These are phyloP conservation scores for Plecturocebus donacophilus DNA, from an alignment of 2,113 vertebrate species.

Conservation along the genomic window DNA sequence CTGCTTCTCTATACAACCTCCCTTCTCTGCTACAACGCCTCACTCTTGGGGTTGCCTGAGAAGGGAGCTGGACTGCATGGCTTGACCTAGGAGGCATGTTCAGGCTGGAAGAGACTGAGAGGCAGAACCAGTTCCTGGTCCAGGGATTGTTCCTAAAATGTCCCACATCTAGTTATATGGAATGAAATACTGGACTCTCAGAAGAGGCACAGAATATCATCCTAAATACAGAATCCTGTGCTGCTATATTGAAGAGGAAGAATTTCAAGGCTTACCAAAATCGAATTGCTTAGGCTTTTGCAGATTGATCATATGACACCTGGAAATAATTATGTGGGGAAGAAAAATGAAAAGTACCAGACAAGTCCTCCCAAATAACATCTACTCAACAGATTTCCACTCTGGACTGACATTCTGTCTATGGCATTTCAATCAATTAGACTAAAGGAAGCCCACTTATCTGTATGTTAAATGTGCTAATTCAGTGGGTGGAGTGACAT, in stretches of 20 bases:
- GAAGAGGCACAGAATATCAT: not conserved
- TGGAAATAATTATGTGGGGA: slow-evolving; percentile 52
- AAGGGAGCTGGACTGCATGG: not conserved
- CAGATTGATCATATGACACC: slow-evolving; percentile 37
- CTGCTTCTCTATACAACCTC: not conserved
- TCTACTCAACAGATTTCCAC: not conserved
- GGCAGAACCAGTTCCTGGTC: not conserved
- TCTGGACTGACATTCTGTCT: slow-evolving; percentile 3
- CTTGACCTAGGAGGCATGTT: not conserved
- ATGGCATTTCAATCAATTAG: not conserved
- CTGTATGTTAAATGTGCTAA: not conserved
- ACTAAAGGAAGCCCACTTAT: not conserved
- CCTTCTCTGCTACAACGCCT: not conserved
- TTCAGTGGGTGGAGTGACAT: not conserved
- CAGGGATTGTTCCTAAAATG: not conserved
- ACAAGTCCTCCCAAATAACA: slow-evolving; percentile 14
- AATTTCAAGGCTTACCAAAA: slow-evolving; percentile 43
- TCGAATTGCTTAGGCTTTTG: slow-evolving; percentile 1
- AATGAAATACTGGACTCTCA: not conserved
- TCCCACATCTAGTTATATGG: not conserved
- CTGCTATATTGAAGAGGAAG: not conserved
- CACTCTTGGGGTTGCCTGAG: not conserved
- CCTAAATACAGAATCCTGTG: not conserved
- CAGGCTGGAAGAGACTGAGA: not conserved
- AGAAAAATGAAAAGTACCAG: slow-evolving; percentile 52